Conservation (phyloP, 2,113 vertebrate species). For the Sphyrna mokarran region DNA sequence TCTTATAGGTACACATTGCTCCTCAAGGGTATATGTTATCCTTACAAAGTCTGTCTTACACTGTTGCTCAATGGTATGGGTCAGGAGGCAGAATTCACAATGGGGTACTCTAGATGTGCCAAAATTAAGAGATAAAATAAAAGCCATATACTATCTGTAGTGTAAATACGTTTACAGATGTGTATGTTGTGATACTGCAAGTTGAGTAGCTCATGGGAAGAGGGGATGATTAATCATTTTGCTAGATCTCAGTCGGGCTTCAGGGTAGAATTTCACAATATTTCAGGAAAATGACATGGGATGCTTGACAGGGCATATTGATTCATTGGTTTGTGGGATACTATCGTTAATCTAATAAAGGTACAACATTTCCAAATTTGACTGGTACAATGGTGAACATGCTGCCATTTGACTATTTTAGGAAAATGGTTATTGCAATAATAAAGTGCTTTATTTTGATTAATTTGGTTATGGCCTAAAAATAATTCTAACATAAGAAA, state of each 20-base stretch:
- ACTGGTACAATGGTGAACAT: neutral
- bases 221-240: neutral
- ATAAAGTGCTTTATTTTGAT: neutral
- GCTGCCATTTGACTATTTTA: neutral
- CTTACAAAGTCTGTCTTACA: neutral
- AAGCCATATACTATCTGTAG: neutral
- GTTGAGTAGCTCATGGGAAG: neutral
- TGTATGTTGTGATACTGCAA: neutral
- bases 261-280: neutral
- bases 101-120: neutral
- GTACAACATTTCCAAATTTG: neutral
- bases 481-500: neutral
- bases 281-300: neutral
- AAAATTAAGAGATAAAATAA: neutral
- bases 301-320: neutral
- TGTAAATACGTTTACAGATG: neutral
- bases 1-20: neutral
- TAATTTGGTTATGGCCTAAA: neutral
- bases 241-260: neutral
- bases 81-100: neutral
- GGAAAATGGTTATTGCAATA: neutral
- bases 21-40: too few species aligned
- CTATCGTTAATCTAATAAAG: neutral
- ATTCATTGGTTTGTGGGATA: neutral
- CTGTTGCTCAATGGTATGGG: neutral